These are phyloP conservation scores for Botrylloides violaceus DNA, from an alignment of 23 tunicate genomes.

Conservation along the genomic window DNA sequence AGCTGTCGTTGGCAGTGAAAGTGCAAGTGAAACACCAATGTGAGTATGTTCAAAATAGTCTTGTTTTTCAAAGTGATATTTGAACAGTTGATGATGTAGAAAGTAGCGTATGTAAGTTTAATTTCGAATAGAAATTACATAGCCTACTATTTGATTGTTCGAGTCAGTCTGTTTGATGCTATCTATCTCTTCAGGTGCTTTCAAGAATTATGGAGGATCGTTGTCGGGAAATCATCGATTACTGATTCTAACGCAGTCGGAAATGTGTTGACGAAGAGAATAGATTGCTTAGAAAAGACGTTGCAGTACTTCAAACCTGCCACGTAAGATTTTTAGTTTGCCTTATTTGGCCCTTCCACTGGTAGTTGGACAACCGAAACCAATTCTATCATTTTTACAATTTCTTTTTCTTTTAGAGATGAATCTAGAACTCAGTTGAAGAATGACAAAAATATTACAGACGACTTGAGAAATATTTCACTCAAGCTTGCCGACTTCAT, in stretches of 20 bases:
- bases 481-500: slow-evolving; percentile 22
- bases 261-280: slow-evolving; percentile 31
- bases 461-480: slow-evolving; percentile 11
- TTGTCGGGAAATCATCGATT: slow-evolving; percentile 46
- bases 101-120: too few species aligned
- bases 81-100: too few species aligned
- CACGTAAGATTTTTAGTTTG: slow-evolving; percentile 47
- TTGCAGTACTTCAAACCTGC: slow-evolving; percentile 46
- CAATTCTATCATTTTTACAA: too few species aligned
- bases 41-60: too few species aligned
- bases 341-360: too few species aligned
- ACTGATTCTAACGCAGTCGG: slow-evolving; percentile 37
- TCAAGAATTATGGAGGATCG: slow-evolving; percentile 77
- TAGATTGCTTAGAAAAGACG: slow-evolving; percentile 32
- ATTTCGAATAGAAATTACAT: too few species aligned
- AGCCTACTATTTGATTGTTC: too few species aligned
- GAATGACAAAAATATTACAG: not conserved
- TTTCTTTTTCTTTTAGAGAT: slow-evolving; percentile 6
- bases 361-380: too few species aligned
- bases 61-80: too few species aligned
- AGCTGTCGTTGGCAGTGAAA: too few species aligned
- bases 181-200: slow-evolving; percentile 50
- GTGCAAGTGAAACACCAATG: too few species aligned
- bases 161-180: too few species aligned
- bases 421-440: slow-evolving; percentile 19